Percentiles rank a stretch among this genome's conserved stretches.
These are phyloP conservation scores for Psilopogon haemacephalus DNA, from an alignment of 2,113 vertebrate genomes.

Conservation along the genomic window DNA sequence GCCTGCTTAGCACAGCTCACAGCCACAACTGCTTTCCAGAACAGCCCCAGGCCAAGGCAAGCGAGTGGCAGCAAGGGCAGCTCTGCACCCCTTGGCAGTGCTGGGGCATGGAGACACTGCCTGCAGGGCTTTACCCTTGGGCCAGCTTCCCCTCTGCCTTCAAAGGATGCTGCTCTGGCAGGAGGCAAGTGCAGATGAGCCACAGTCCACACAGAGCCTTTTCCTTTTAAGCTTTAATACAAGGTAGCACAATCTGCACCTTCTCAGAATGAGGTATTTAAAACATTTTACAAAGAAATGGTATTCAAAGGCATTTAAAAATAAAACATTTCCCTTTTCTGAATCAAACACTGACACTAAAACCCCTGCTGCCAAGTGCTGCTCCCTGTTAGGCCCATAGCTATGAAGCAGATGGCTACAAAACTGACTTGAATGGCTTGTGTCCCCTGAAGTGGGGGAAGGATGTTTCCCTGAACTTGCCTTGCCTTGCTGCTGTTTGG, in stretches of 20 bases:
- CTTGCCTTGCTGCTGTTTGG: neutral
- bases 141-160: neutral
- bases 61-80: neutral
- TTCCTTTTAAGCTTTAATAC: constrained; percentile 62
- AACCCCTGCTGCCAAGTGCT: constrained; percentile 30
- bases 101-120: neutral
- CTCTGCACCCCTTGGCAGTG: neutral
- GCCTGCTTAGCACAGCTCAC: neutral
- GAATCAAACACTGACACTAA: constrained; percentile 9
- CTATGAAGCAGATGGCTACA: constrained; percentile 40
- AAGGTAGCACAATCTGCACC: constrained; percentile 39
- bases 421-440: constrained; percentile 53
- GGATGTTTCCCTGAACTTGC: constrained; percentile 48
- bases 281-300: constrained; percentile 70
- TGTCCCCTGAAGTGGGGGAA: neutral
- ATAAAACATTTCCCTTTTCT: constrained; percentile 59
- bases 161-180: neutral
- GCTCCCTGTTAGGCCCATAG: constrained; percentile 30
- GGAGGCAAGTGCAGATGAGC: neutral
- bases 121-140: neutral
- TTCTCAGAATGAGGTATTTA: constrained; percentile 71
- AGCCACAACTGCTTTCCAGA: constrained; percentile 3
- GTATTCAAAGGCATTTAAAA: constrained; percentile 67
- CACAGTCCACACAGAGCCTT: constrained; percentile 18
- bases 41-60: neutral